Conservation (phyloP, 2,113 vertebrate species). For the Quiscalus mexicanus region DNA sequence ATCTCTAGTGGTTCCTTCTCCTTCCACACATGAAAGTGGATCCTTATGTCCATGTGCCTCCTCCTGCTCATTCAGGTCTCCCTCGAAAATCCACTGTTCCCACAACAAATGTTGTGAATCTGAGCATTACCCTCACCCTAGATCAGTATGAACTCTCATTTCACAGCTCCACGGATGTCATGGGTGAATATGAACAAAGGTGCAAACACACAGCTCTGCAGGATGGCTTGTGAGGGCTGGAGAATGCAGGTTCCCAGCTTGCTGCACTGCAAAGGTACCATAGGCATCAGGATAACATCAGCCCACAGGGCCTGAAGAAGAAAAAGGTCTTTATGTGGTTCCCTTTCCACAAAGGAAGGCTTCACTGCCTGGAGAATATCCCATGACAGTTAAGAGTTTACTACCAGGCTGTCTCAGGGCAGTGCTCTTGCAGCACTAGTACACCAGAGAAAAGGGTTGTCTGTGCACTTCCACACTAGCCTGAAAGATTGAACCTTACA, state of each 20-base stretch:
- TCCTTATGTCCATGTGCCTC: not conserved
- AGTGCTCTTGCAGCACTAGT: not conserved
- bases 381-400: not conserved
- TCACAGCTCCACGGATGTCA: not conserved
- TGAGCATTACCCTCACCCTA: not conserved
- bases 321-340: not conserved
- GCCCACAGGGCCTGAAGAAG: not conserved
- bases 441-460: not conserved
- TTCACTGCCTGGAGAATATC: constrained; percentile 7
- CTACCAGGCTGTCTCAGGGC: not conserved
- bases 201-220: not conserved
- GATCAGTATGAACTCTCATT: not conserved
- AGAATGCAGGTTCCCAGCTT: not conserved
- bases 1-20: not conserved
- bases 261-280: not conserved
- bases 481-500: not conserved
- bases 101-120: not conserved
- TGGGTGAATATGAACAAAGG: not conserved
- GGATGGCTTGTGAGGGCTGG: not conserved
- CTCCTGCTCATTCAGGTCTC: not conserved
- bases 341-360: not conserved
- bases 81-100: not conserved
- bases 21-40: not conserved
- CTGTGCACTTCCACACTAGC: not conserved
- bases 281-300: not conserved